Conservation (phyloP, 1,140 invertebrate genomes). For the Meloidogyne floridensis region DNA sequence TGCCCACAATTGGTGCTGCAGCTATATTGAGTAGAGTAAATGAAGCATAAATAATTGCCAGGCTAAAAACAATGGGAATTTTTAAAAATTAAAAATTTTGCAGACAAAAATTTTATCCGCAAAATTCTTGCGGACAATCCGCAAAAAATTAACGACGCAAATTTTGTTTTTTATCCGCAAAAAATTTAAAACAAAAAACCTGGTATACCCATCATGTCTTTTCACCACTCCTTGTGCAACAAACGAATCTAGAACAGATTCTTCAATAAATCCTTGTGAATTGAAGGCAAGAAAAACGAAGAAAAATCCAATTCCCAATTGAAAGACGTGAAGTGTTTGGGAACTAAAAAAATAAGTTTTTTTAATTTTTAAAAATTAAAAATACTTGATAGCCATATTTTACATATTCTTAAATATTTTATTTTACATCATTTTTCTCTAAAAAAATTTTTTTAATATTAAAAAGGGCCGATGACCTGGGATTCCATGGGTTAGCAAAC, state of each 20-base stretch:
- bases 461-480: no score
- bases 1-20: slow-evolving; percentile 50
- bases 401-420: not conserved
- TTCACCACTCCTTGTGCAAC: slow-evolving; percentile 18
- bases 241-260: slow-evolving; percentile 41
- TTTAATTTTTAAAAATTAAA: not conserved
- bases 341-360: not conserved
- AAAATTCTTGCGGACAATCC: no score
- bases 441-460: no score
- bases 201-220: slow-evolving; percentile 47
- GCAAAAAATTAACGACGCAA: no score
- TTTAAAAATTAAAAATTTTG: not conserved
- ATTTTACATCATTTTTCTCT: not conserved
- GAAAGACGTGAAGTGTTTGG: slow-evolving; percentile 50
- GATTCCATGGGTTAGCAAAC: no score
- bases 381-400: not conserved
- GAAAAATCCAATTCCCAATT: slow-evolving; percentile 55
- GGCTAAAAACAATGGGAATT: not conserved
- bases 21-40: slow-evolving; percentile 56
- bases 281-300: slow-evolving; percentile 58
- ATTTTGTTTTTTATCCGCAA: not conserved
- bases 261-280: slow-evolving; percentile 51
- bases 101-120: not conserved
- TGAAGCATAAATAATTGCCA: slow-evolving; percentile 30
- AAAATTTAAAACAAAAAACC: slow-evolving; percentile 3